phyloP scores from a whole-genome alignment of 2,888 invertebrate genomes.

The Myathropa florea region DNA sequence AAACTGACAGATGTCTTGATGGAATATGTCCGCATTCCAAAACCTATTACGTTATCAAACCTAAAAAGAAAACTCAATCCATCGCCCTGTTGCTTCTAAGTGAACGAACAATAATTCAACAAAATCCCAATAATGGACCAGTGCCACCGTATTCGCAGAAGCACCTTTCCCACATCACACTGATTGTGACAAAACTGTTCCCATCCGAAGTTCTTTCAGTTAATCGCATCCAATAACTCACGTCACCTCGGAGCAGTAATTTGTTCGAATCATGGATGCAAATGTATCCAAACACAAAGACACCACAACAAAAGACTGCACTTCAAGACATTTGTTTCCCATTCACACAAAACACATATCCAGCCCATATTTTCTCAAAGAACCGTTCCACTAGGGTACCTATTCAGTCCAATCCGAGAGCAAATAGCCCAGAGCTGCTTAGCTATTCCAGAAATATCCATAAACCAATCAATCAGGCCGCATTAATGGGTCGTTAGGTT shows the following conservation, averaged over 20 bases:
- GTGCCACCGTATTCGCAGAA: background rate
- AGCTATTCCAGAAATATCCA: conserved; percentile 56
- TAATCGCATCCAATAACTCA: conserved; percentile 8
- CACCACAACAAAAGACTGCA: conserved; percentile 14
- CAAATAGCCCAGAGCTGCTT: conserved; percentile 27
- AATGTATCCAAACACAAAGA: conserved; percentile 18
- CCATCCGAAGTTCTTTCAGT: background rate
- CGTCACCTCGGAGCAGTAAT: conserved; percentile 17
- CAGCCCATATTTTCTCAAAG: background rate
- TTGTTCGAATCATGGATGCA: conserved; percentile 40
- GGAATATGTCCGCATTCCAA: background rate
- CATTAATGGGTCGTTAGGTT: conserved; percentile 56
- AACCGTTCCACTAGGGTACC: background rate
- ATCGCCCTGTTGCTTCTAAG: too few relatives aligned
- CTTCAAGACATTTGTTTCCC: conserved; percentile 17
- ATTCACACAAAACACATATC: conserved; percentile 38
- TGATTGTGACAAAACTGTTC: background rate
- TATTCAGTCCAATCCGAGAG: conserved; percentile 1
- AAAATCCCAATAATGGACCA: background rate
- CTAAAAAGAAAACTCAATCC: background rate
- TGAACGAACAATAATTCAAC: background rate
- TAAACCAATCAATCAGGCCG: conserved; percentile 66
- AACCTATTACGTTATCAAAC: background rate
- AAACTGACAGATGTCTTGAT: background rate
- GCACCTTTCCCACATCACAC: background rate